A percentile compares a stretch with the other conserved stretches of the same genome.
Conservation (phyloP, 2,888 invertebrate species). For the Portevinia maculata region DNA sequence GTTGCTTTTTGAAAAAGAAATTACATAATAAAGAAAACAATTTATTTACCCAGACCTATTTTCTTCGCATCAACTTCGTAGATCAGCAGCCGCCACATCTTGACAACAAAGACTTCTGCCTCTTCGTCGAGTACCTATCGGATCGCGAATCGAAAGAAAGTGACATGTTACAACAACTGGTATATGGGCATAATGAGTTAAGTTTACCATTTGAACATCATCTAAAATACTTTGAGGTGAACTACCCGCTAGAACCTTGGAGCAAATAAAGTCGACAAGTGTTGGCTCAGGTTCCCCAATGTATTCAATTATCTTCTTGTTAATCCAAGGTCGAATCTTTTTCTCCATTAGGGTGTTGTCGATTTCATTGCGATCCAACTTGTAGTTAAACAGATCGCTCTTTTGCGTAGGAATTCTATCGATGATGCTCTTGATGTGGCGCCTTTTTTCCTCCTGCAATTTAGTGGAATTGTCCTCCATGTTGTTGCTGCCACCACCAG, state of each 20-base stretch:
- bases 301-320: constrained; percentile 99
- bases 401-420: constrained; percentile 99
- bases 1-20: constrained; percentile 51
- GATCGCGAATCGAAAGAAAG: neutral
- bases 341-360: constrained; percentile 93
- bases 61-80: constrained; percentile 99
- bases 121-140: constrained; percentile 98
- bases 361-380: constrained; percentile 95
- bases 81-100: constrained; percentile 99
- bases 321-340: constrained; percentile 99
- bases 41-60: constrained; percentile 91
- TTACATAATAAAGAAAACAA: constrained; percentile 68
- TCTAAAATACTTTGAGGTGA: constrained; percentile 97
- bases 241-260: constrained; percentile 97
- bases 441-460: constrained; percentile 96
- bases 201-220: constrained; percentile 97
- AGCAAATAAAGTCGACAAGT: constrained; percentile 99
- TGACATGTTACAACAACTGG: neutral
- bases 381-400: constrained; percentile 96
- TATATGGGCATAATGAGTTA: neutral
- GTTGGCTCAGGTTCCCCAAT: constrained; percentile 99
- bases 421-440: constrained; percentile 97
- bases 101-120: constrained; percentile 99
- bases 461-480: constrained; percentile 86
- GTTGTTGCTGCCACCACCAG: constrained; percentile 80